Base-by-base conservation (phyloP, 2,113 vertebrate species). In the Arvicanthis niloticus region DNA sequence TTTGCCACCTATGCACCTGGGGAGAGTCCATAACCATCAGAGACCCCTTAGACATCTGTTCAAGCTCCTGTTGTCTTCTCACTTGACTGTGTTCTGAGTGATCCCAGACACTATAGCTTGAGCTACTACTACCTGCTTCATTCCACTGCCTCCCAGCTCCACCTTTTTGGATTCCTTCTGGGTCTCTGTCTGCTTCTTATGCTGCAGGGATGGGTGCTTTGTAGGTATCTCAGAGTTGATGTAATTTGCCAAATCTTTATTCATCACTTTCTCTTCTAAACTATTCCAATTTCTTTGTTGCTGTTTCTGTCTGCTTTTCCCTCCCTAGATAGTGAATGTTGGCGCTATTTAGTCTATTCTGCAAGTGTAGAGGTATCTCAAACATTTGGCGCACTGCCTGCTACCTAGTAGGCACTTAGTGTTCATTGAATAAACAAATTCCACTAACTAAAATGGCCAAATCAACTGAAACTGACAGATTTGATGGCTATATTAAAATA, bases 371-470 rank as follows among this genome's bases (percentile, higher is more conserved):
- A 42, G 72, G 11, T 80, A 40, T 42, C 51, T 22, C 31, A 10
- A 81, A 65, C 21, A n/a, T 5, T 34, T 19, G 65, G 34, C 42
- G 67, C 4, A 4, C 21, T 21, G 56, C 86, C 80, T 92, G 72
- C 51, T 68, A 40, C 37, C 34, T 70, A 51, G 53, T 10, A 94
- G 58, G 51, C 40, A 87, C 4, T 90, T 73, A 67, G 12, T 92
- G 34, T 85, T 95, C 94, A 45, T 81, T 62, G 45, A 91, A 62
- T 88, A 88, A 85, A 76, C 26, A 93, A 90, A 85, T 92, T n/a
- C 37, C n/a, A 13, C 56, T 92, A 24, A 42, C 70, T 78, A 37
- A 87, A 62, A 88, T n/a, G 40, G 68, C 21, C 40, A 93, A 84
- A 42, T 88, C 58, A 60, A 31, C 45, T 24, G 67, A 94, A 95